Evolutionary conservation across 2,888 invertebrate species (phyloP).

Genomic region (Phytoseiulus persimilis): DNA sequence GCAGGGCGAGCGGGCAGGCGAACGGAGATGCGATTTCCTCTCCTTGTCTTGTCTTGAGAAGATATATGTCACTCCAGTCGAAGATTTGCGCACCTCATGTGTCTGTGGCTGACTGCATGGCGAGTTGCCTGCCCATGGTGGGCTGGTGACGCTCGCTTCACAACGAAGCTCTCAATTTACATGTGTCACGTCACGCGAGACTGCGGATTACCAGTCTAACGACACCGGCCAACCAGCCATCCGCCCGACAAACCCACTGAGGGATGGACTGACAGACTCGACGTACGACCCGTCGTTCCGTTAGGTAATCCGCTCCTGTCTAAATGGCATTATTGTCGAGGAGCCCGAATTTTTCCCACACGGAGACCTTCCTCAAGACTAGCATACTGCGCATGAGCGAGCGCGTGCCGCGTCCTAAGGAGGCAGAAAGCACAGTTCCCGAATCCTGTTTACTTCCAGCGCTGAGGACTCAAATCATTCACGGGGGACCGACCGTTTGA

Average conservation of each 20-base stretch:
- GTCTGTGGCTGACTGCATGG: background rate
- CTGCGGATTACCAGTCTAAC: background rate
- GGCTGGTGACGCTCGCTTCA: background rate
- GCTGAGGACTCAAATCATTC: no score
- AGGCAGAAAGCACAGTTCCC: no score
- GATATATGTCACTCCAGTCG: slow-evolving; percentile 5
- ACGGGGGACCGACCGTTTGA: no score
- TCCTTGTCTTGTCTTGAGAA: background rate
- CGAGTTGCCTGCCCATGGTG: background rate
- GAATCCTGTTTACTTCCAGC: no score
- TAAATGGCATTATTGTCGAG: background rate
- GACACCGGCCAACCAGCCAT: background rate
- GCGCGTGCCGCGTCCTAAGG: no score
- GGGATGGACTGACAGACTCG: background rate
- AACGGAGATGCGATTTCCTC: background rate
- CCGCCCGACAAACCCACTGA: background rate
- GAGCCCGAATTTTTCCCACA: background rate
- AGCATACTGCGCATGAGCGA: no score
- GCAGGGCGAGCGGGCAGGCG: background rate
- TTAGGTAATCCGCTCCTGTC: background rate
- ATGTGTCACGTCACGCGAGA: slow-evolving; percentile 5
- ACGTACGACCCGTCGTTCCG: background rate
- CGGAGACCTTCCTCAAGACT: background rate
- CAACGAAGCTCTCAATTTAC: slow-evolving; percentile 5
- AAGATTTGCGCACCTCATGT: slow-evolving; percentile 5